Conservation (phyloP, 1,140 invertebrate species). For the Ericerus pela region DNA sequence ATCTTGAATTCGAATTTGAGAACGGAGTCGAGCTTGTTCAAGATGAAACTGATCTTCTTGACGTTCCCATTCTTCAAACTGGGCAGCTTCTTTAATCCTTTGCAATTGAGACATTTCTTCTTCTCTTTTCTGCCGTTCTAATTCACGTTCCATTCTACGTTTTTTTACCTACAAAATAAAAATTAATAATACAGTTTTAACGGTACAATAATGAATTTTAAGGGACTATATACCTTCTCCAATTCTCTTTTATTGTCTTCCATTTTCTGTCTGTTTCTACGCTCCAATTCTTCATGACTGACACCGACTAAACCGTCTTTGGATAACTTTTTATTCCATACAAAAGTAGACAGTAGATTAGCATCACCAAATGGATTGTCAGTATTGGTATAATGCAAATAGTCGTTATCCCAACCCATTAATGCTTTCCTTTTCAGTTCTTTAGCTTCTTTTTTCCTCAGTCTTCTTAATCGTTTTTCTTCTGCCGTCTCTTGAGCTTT, state of each 20-base stretch:
- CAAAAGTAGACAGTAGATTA: constrained; percentile 80
- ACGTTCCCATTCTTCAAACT: constrained; percentile 85
- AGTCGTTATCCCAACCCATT: constrained; percentile 94
- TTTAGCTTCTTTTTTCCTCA: constrained; percentile 83
- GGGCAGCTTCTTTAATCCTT: constrained; percentile 83
- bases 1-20: constrained; percentile 88
- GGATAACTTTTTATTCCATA: constrained; percentile 92
- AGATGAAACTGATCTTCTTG: constrained; percentile 90
- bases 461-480: constrained; percentile 72
- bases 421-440: constrained; percentile 71
- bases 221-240: constrained; percentile 46
- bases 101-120: constrained; percentile 77
- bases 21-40: constrained; percentile 74
- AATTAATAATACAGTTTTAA: neutral
- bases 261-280: constrained; percentile 69
- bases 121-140: constrained; percentile 74
- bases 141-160: constrained; percentile 70
- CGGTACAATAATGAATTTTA: neutral
- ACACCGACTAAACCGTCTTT: constrained; percentile 80
- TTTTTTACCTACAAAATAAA: constrained; percentile 56
- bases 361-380: constrained; percentile 98
- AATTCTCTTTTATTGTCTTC: constrained; percentile 78
- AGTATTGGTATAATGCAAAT: constrained; percentile 89
- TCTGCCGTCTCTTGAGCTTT: constrained; percentile 90
- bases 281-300: constrained; percentile 67